Base-by-base conservation (phyloP, 1,140 invertebrate species). In the Archegozetes longisetosus region DNA sequence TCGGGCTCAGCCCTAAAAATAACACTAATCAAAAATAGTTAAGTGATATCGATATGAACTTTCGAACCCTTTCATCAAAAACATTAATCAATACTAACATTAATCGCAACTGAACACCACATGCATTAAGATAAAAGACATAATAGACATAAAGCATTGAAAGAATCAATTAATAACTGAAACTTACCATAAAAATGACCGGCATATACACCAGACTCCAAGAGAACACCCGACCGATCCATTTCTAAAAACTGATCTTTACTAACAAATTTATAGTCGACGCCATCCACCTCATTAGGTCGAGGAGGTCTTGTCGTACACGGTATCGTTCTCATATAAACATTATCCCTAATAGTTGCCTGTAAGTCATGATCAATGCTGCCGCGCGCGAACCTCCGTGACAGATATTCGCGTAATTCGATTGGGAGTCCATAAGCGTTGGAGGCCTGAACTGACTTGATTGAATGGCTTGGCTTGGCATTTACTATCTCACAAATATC, bases 321-420 rank as follows among this genome's bases (percentile, higher is more conserved):
- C 58, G 82, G 82, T 17, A 84, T 81, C 24, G 82, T 84, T 58
- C 81, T 71, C 62, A 80, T 71, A 69, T 84, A 84, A 24, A 84
- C 69, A 69, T 84, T 84, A 66, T 84, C 81, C 59, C 82, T 69
- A 58, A 84, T 83, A 1, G 78, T 80, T 63, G 80, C 80, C 67
- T 84, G 82, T 27, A 82, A 71, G 62, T 82, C 79, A 73, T 82
- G 80, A 70, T 83, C 81, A 2, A 79, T 70, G 17, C 79, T 80
- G 46, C 79, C 79, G 68, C 82, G 81, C 58, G 75, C 76, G 69
- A 83, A 83, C 61, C 80, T 67, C 26, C 76, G 75, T 64, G 77
- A 78, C 61, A 83, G 68, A 69, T 79, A 83, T 58, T 78, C 74
- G 22, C 79, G 70, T n/a, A 83, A 68, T 64, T 82, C 80, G 46